Percentiles rank a stretch among this genome's conserved stretches.
These are phyloP conservation scores for Gambusia yucatana DNA, from an alignment of 2,797 vertebrate genomes.

Conservation along the genomic window DNA sequence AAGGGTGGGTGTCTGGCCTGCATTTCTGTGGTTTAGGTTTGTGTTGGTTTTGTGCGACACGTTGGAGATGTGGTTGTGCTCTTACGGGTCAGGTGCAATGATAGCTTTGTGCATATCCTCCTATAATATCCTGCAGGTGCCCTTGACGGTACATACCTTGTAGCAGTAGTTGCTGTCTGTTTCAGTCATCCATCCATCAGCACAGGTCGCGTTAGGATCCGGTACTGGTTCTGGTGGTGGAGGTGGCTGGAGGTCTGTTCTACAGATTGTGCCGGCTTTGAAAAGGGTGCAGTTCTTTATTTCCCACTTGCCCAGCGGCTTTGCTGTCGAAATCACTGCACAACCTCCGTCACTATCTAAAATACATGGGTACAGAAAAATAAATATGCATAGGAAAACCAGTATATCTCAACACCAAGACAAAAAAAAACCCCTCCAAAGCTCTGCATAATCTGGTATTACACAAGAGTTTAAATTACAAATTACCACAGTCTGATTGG, in stretches of 20 bases:
- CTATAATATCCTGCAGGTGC: no score
- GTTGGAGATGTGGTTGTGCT: no score
- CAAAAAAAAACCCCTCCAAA: not conserved
- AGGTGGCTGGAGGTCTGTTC: slow-evolving; percentile 76
- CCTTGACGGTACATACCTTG: slow-evolving; percentile 81
- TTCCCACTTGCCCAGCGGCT: slow-evolving; percentile 88
- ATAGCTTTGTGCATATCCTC: no score
- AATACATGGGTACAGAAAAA: not conserved
- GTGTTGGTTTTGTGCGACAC: no score
- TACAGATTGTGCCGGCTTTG: slow-evolving; percentile 91
- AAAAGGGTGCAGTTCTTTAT: slow-evolving; percentile 87
- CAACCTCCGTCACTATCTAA: slow-evolving; percentile 85
- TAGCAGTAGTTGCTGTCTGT: slow-evolving; percentile 85
- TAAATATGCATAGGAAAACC: not conserved
- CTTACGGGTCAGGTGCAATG: no score
- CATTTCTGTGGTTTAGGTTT: no score
- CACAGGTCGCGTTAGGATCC: slow-evolving; percentile 80
- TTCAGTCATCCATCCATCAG: slow-evolving; percentile 85
- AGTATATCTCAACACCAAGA: not conserved
- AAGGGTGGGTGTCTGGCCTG: no score
- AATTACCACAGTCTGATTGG: not conserved
- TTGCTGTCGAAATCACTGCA: slow-evolving; percentile 84
- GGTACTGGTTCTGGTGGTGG: slow-evolving; percentile 75
- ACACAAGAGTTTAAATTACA: not conserved
- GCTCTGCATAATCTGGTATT: not conserved